These are phyloP conservation scores for Blastobasis adustella DNA, from an alignment of 2,888 invertebrate genomes.

Conservation along the genomic window DNA sequence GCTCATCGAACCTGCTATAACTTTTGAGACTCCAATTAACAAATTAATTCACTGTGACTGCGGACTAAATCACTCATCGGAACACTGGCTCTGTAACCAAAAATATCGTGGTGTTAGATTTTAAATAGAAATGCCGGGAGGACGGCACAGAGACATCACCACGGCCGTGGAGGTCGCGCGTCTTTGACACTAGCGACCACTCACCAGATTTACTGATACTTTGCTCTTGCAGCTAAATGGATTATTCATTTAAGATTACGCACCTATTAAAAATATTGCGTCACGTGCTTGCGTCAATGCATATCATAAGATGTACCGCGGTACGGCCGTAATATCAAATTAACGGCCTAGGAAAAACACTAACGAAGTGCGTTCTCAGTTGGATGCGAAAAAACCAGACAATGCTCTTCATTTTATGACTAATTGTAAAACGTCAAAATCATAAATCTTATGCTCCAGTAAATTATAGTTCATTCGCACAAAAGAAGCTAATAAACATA, in stretches of 20 bases:
- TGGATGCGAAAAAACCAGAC: too few relatives aligned
- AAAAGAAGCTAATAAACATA: not conserved
- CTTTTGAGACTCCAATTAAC: not conserved
- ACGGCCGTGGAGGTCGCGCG: not conserved
- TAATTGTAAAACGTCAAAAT: too few relatives aligned
- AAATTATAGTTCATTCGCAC: not conserved
- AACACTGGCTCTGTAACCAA: not conserved
- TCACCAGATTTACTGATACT: not conserved
- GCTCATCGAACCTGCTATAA: too few relatives aligned
- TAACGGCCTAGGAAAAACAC: too few relatives aligned
- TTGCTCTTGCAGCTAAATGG: not conserved
- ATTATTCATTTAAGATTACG: not conserved
- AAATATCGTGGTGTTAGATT: not conserved
- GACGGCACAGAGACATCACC: not conserved
- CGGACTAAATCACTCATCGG: not conserved
- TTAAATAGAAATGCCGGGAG: not conserved
- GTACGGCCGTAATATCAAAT: too few relatives aligned
- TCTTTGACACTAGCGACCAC: not conserved
- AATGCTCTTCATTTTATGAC: too few relatives aligned
- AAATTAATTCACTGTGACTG: not conserved
- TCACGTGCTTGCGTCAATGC: not conserved
- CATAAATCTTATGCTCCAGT: too few relatives aligned
- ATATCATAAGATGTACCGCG: too few relatives aligned
- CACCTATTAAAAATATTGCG: not conserved
- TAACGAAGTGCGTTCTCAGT: too few relatives aligned